phyloP scores from a whole-genome alignment of 2,888 invertebrate genomes.

The Drosophila trichaetosa region DNA sequence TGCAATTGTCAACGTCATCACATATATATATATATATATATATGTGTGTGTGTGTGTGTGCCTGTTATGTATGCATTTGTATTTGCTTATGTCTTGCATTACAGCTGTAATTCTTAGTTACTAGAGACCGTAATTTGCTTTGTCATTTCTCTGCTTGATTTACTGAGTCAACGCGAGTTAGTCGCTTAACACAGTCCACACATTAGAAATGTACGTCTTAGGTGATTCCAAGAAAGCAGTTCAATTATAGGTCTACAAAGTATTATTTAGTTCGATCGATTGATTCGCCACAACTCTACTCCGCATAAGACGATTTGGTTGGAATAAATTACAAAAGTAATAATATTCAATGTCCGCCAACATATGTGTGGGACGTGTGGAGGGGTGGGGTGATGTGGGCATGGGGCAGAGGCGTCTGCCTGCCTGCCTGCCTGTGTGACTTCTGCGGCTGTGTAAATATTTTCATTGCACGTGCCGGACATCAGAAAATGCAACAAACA shows the following conservation, averaged over 20 bases:
- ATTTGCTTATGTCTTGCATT: background rate
- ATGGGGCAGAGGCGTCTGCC: background rate
- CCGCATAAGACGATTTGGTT: background rate
- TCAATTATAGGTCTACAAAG: background rate
- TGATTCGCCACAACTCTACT: background rate
- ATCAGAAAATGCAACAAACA: conserved; percentile 62
- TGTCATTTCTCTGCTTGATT: background rate
- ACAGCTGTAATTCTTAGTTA: background rate
- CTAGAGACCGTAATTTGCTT: background rate
- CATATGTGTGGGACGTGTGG: background rate
- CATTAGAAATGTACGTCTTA: background rate
- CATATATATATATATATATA: background rate
- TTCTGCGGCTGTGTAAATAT: conserved; percentile 58
- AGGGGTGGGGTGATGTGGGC: background rate
- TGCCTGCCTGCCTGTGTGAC: conserved; percentile 9
- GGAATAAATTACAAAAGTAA: background rate
- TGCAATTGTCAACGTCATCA: conserved; percentile 12
- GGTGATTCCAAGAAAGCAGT: background rate
- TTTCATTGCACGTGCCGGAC: conserved; percentile 61
- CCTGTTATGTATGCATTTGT: background rate
- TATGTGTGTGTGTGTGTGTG: background rate
- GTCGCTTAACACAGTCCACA: background rate
- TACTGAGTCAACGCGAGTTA: background rate
- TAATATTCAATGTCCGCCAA: conserved; percentile 26
- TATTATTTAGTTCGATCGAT: background rate